Evolutionary conservation across 2,113 vertebrate species (phyloP).

Genomic region (Aldabrachelys gigantea): DNA sequence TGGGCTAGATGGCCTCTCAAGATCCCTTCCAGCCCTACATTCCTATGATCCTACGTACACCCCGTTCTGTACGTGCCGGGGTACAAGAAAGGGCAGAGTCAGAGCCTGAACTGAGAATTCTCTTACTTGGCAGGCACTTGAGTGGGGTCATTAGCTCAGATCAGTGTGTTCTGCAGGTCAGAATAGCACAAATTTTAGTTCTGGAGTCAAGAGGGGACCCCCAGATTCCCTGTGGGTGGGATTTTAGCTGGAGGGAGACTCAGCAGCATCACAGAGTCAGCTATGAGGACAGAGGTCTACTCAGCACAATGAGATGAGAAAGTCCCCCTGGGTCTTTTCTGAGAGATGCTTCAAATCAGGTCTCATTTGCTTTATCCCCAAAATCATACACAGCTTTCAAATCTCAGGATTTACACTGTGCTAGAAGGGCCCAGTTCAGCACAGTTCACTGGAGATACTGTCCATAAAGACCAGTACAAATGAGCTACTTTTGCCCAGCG

Average conservation of each 20-base stretch:
- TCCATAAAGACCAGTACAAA: background rate
- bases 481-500: fast-evolving
- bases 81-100: background rate
- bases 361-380: background rate
- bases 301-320: background rate
- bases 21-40: background rate
- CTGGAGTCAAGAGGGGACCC: background rate
- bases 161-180: background rate
- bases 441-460: background rate
- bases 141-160: background rate
- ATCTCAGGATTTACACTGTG: background rate
- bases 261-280: too few species aligned
- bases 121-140: background rate
- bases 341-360: background rate
- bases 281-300: background rate
- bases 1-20: background rate
- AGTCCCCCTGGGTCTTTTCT: background rate
- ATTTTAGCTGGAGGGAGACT: background rate
- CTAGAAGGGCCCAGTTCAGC: background rate
- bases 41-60: fast-evolving
- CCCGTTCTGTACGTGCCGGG: background rate
- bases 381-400: background rate
- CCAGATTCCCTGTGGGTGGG: background rate
- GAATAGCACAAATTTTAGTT: background rate
- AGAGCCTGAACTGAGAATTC: background rate